Evolutionary conservation across 1,140 invertebrate genomes (phyloP), one percentile per base, ranked within the genome.

Genomic region (Batillaria attramentaria): DNA sequence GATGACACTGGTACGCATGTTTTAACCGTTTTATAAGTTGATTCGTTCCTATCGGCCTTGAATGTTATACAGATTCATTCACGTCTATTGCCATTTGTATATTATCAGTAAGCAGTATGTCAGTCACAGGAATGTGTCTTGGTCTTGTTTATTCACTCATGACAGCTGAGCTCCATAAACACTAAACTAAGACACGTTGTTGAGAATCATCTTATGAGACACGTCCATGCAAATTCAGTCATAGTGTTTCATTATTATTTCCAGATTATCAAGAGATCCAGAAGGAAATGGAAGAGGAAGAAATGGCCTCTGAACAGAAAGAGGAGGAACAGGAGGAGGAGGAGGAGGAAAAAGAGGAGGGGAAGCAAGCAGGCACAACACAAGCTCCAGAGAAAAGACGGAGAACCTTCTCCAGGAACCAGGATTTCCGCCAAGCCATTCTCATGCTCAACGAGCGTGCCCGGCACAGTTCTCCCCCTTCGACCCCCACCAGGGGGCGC

Each of bases 191-290:
- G n/a, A n/a, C n/a, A n/a, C n/a, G n/a, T n/a, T n/a, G n/a, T n/a
- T n/a, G n/a, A n/a, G n/a, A n/a, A n/a, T n/a, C n/a, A n/a, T n/a
- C n/a, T n/a, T n/a, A n/a, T n/a, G n/a, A n/a, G n/a, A n/a, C n/a
- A n/a, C n/a, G n/a, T n/a, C n/a, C n/a, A n/a, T n/a, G n/a, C n/a
- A n/a, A n/a, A n/a, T n/a, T n/a, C n/a, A n/a, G n/a, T n/a, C n/a
- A n/a, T n/a, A n/a, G n/a, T n/a, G n/a, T n/a, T n/a, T n/a, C n/a
- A 18, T 74, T 72, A 79, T 46, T 81, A 42, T 73, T 83, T 82
- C 20, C 82, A 88, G 87, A 85, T 73, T 88, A 88, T 72, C 75
- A 83, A 65, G 79, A 88, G 78, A 87, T 88, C 74, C 86, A 84
- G 60, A 74, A 83, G 68, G 87, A 88, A n/a, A 84, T 86, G 74